A percentile compares a stretch with the other conserved stretches of the same genome.
phyloP scores from a whole-genome alignment of 2,797 vertebrate genomes.

The Sebastes oblongus region DNA sequence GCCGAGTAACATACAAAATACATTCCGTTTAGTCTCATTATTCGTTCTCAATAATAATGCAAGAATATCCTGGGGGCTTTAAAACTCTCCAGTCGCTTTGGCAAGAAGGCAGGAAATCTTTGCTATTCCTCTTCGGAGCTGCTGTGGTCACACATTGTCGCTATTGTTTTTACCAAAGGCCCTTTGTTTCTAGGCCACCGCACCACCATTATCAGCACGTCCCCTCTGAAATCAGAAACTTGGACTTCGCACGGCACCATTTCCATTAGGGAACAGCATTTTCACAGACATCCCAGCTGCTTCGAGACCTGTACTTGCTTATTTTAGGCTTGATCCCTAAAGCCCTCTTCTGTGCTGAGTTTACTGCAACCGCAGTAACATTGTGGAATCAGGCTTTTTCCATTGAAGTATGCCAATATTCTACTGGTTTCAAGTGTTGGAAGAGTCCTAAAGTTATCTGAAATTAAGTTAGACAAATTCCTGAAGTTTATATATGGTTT shows the following conservation, averaged over 20 bases:
- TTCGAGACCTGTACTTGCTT: conserved; percentile 8
- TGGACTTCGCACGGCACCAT: neutral
- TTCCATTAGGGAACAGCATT: neutral
- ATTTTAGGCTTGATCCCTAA: conserved; percentile 19
- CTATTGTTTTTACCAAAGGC: conserved; percentile 1
- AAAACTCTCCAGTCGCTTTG: neutral
- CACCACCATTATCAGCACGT: neutral
- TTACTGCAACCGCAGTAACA: neutral
- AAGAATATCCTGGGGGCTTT: neutral
- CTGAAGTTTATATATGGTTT: neutral
- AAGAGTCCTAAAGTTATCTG: neutral
- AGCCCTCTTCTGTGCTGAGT: neutral
- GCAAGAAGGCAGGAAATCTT: neutral
- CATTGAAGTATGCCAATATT: neutral
- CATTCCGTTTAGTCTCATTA: neutral
- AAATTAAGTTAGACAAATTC: neutral
- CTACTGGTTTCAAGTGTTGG: neutral
- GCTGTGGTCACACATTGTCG: conserved; percentile 1
- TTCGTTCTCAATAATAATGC: neutral
- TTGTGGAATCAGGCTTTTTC: neutral
- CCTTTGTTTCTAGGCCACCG: neutral
- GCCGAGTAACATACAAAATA: neutral
- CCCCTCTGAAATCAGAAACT: neutral
- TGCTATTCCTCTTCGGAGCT: neutral
- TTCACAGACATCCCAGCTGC: conserved; percentile 13